These are phyloP conservation scores for Salvelinus fontinalis DNA, from an alignment of 2,113 vertebrate species.

Conservation along the genomic window DNA sequence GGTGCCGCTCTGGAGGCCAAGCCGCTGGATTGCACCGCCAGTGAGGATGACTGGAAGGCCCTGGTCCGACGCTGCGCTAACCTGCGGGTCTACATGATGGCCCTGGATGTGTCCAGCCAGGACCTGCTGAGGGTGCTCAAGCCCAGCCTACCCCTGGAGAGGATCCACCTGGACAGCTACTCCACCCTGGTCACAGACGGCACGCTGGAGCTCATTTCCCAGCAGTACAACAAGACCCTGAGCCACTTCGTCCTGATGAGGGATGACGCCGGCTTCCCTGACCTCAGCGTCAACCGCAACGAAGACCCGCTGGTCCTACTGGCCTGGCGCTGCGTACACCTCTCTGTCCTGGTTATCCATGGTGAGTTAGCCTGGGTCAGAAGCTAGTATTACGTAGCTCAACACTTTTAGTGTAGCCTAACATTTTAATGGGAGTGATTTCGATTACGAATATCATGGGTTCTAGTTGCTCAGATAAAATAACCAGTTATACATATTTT, in stretches of 20 bases:
- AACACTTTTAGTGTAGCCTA: background rate
- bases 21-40: constrained; percentile 86
- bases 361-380: constrained; percentile 63
- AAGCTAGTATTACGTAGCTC: background rate
- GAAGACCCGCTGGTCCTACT: constrained; percentile 95
- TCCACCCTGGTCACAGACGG: constrained; percentile 87
- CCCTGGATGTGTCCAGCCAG: constrained; percentile 89
- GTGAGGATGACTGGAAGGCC: constrained; percentile 93
- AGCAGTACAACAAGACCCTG: constrained; percentile 97
- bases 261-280: constrained; percentile 91
- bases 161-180: constrained; percentile 97
- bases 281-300: constrained; percentile 93
- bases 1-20: constrained; percentile 88
- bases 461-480: no score
- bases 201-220: constrained; percentile 93
- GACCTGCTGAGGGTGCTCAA: constrained; percentile 94
- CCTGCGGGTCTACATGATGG: constrained; percentile 96
- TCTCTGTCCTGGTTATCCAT: constrained; percentile 88
- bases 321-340: constrained; percentile 94
- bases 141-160: constrained; percentile 94
- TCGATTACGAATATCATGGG: no score
- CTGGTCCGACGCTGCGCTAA: constrained; percentile 88
- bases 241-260: constrained; percentile 96
- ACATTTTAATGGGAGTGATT: background rate
- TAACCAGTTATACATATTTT: no score